Conservation (phyloP, 2,113 vertebrate genomes). For the Trogon melanurus region DNA sequence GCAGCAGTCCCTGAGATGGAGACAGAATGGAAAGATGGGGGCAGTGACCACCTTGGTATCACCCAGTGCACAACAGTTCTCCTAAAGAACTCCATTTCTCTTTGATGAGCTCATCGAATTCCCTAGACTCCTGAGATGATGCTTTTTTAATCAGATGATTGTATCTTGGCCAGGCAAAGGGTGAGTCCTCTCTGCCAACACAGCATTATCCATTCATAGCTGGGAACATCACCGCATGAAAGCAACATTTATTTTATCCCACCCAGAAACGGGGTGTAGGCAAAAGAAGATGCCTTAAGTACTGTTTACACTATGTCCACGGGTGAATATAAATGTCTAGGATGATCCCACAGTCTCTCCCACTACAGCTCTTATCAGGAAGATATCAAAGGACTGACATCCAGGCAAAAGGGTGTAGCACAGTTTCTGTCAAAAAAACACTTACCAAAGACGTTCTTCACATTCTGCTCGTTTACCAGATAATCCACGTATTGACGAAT, state of each 20-base stretch:
- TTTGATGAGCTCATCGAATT: neutral
- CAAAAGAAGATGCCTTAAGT: neutral
- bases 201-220: neutral
- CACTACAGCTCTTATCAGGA: neutral
- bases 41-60: neutral
- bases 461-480: constrained; percentile 82
- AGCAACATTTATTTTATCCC: neutral
- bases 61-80: neutral
- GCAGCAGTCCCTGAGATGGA: rapidly evolving
- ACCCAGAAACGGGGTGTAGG: neutral
- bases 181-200: neutral
- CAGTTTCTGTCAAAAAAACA: neutral
- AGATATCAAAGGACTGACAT: neutral
- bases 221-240: neutral
- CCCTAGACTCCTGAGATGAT: neutral
- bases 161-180: neutral
- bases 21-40: neutral
- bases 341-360: neutral
- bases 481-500: constrained; percentile 90
- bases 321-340: neutral
- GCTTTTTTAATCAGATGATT: neutral
- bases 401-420: neutral
- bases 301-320: neutral
- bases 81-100: neutral
- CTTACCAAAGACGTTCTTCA: constrained; percentile 92